Evolutionary conservation across 2,888 invertebrate genomes (phyloP), one percentile per base, ranked within the genome.

Genomic region (Pantelozetes paolii): DNA sequence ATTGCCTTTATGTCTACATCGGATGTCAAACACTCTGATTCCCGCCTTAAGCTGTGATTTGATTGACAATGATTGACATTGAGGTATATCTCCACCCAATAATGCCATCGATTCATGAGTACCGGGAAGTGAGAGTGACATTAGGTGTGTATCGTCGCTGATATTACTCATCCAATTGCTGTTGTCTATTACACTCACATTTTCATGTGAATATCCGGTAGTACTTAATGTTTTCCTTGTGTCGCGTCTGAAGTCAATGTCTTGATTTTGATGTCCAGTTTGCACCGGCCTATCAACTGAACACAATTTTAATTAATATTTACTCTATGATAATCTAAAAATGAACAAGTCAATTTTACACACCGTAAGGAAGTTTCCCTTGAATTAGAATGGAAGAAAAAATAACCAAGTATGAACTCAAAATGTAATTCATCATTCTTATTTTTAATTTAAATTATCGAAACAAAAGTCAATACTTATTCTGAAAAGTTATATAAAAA

Each of bases 91-190:
- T 11, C 74, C 74, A 28, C 74, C 74, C 23, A 28, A 71, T 8
- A 71, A 36, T 15, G 74, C 71, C 74, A 74, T 40, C 0, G 74
- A 48, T 13, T 74, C 74, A 32, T 74, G 74, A 9, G 74, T 74
- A 26, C 74, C 74, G 18, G 74, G 74, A 13, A 74, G 1, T 9
- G 74, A 74, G 1, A 74, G 13, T 9, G 30, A 32, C n/a, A n/a
- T 32, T 15, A 74, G 23, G 13, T 20, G 30, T 20, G 45, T 45
- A 1, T 20, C 23, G 15, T 74, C 57, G 13, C 6, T 2, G 1
- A 74, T 9, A 18, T 6, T 9, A 1, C 32, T 54, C 74, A 74
- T 74, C 74, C 74, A 74, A 54, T n/a, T n/a, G 13, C 30, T 71
- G 9, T 71, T 28, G n/a, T 28, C 28, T 18, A 50, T 13, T 50